Evolutionary conservation across 2,888 invertebrate species (phyloP).

Genomic region (Plagodis pulveraria): DNA sequence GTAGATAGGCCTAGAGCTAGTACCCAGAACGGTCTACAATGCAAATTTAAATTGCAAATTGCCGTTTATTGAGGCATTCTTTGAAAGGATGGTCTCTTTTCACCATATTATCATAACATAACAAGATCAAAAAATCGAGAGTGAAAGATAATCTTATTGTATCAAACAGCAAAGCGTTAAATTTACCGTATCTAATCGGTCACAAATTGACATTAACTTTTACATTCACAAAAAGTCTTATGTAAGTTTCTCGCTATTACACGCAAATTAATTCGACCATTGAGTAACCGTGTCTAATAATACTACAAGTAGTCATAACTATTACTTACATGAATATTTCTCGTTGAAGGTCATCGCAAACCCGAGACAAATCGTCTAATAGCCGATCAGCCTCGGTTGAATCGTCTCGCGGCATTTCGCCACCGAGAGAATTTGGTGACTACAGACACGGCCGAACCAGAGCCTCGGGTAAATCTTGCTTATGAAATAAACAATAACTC

Average conservation of each 20-base stretch:
- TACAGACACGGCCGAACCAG: conserved; percentile 62
- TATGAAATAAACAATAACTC: no score
- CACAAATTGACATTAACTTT: neutral
- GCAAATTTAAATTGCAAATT: no score
- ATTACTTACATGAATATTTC: conserved; percentile 20
- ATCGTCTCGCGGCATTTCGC: conserved; percentile 74
- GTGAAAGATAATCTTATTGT: no score
- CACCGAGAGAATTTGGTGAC: conserved; percentile 72
- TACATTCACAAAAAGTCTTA: conserved; percentile 5
- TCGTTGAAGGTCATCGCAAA: conserved; percentile 79
- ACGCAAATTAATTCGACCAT: conserved; percentile 19
- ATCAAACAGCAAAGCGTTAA: no score
- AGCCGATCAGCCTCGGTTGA: conserved; percentile 83
- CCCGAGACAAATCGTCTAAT: conserved; percentile 88
- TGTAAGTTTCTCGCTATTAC: conserved; percentile 9
- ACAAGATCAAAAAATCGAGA: no score
- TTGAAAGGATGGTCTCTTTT: no score
- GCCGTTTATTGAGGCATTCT: no score
- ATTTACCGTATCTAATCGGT: conserved; percentile 5
- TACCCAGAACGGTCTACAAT: no score
- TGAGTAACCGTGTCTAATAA: conserved; percentile 19
- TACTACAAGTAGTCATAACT: conserved; percentile 5
- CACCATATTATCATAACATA: no score
- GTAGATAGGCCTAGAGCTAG: no score
- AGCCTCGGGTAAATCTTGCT: conserved; percentile 64